Evolutionary conservation across 2,888 invertebrate species (phyloP).

Genomic region (Diarsia mendica): DNA sequence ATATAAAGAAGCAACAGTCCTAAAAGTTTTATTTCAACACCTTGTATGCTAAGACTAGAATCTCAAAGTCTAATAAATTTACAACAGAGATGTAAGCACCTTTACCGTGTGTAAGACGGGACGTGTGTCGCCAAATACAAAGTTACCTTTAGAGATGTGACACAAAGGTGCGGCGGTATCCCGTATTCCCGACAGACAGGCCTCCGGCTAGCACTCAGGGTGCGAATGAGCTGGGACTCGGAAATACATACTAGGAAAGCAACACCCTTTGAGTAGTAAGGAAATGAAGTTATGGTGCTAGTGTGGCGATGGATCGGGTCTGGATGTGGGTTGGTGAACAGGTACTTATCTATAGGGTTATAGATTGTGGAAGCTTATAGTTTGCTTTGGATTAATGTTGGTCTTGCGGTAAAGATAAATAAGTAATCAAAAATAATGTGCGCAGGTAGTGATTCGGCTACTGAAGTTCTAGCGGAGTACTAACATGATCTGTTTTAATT

Average conservation of each 20-base stretch:
- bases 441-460: neutral
- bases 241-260: conserved; percentile 12
- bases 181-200: conserved; percentile 58
- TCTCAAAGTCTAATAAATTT: conserved; percentile 37
- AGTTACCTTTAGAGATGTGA: conserved; percentile 43
- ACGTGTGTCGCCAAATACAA: conserved; percentile 28
- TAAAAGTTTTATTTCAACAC: conserved; percentile 26
- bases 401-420: neutral
- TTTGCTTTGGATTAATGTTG: neutral
- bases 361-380: too few species aligned
- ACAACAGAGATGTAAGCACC: conserved; percentile 6
- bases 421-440: neutral
- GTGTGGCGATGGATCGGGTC: neutral
- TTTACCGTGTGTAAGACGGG: conserved; percentile 11
- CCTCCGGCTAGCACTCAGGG: conserved; percentile 31
- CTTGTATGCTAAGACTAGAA: conserved; percentile 11
- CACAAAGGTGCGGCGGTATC: conserved; percentile 56
- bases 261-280: conserved; percentile 15
- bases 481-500: neutral
- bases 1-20: conserved; percentile 1
- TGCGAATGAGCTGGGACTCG: neutral
- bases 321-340: conserved; percentile 10
- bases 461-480: neutral
- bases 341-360: neutral
- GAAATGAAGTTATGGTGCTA: conserved; percentile 24